phyloP scores from a whole-genome alignment of 2,113 vertebrate genomes.

The Nematolebias whitei region DNA sequence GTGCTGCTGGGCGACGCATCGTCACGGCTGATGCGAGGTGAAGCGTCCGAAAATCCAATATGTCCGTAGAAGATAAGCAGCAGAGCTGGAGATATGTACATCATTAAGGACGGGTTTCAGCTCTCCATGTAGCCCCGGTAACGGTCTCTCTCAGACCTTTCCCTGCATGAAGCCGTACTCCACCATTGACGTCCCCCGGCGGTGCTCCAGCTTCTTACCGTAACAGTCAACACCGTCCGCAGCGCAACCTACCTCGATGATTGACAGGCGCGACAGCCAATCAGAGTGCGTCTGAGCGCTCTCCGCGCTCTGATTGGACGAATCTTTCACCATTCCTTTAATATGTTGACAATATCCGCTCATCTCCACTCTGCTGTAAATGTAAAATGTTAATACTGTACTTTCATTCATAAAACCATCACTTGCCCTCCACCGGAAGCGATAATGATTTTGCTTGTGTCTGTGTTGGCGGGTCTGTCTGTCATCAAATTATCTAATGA shows the following conservation, averaged over 20 bases:
- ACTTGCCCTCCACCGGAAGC: not conserved
- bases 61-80: constrained; percentile 71
- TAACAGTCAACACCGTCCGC: constrained; percentile 66
- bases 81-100: constrained; percentile 70
- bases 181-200: constrained; percentile 72
- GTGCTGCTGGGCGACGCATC: constrained; percentile 72
- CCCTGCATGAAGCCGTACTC: constrained; percentile 71
- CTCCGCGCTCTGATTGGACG: constrained; percentile 12
- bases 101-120: constrained; percentile 77
- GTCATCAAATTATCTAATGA: no score
- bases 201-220: constrained; percentile 56
- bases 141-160: constrained; percentile 74
- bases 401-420: constrained; percentile 25
- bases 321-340: not conserved
- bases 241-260: constrained; percentile 58
- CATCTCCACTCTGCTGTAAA: not conserved
- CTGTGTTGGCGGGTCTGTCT: no score
- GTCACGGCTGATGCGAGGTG: constrained; percentile 67
- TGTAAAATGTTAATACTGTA: not conserved
- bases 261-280: constrained; percentile 50
- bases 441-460: no score
- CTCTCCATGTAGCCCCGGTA: constrained; percentile 78
- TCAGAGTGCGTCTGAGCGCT: not conserved
- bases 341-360: constrained; percentile 6
- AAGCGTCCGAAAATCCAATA: constrained; percentile 71